These are phyloP conservation scores for Zenarchopterus dispar DNA, from an alignment of 2,797 vertebrate genomes.

Conservation along the genomic window DNA sequence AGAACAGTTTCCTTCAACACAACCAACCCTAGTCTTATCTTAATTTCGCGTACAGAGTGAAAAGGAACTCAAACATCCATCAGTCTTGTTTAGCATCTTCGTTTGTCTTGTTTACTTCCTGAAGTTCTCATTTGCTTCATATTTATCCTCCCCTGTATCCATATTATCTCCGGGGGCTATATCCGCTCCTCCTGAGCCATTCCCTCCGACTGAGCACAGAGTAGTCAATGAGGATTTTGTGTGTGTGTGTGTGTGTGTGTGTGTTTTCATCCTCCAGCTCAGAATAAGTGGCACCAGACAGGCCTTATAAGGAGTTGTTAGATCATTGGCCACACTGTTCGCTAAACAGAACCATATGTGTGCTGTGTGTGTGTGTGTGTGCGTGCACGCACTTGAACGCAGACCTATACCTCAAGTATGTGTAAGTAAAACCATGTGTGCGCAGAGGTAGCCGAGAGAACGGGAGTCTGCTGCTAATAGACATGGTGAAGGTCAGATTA, in stretches of 20 bases:
- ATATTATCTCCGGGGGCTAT: conserved; percentile 19
- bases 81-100: neutral
- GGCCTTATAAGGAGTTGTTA: conserved; percentile 81
- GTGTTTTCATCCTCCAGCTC: conserved; percentile 64
- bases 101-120: conserved; percentile 29
- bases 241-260: conserved; percentile 47
- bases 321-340: conserved; percentile 79
- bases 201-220: conserved; percentile 31
- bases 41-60: neutral
- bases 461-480: conserved; percentile 76
- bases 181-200: conserved; percentile 40
- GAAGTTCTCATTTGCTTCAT: neutral
- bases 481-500: conserved; percentile 73
- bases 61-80: too few species aligned
- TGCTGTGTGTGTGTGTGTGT: conserved; percentile 33
- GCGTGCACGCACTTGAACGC: neutral
- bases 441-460: conserved; percentile 74
- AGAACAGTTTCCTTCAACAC: neutral
- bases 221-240: conserved; percentile 40
- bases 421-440: conserved; percentile 73
- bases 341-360: conserved; percentile 80
- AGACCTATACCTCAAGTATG: neutral
- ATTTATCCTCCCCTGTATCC: conserved; percentile 20
- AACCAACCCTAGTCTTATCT: neutral
- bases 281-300: conserved; percentile 83